Evolutionary conservation across 92 coral and sea anemone genomes (phyloP).

Genomic region (Parazoanthus darwini): DNA sequence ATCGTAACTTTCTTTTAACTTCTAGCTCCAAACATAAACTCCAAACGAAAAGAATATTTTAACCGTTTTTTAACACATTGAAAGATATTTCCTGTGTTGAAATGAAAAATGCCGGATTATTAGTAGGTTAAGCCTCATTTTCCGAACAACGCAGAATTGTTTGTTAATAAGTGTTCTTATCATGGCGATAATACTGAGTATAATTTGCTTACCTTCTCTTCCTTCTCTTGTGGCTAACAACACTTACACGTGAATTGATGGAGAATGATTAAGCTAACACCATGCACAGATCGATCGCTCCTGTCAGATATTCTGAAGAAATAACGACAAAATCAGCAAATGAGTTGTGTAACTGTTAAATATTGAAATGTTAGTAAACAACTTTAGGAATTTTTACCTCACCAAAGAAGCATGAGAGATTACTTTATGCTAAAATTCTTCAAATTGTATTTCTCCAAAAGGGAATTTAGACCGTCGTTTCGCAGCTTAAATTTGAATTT

Average conservation of each 20-base stretch:
- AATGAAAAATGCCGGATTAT: background rate
- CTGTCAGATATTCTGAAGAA: background rate
- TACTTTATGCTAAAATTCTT: too few species aligned
- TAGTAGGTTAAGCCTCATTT: background rate
- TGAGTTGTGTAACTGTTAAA: background rate
- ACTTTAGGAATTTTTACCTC: too few species aligned
- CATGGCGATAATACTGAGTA: background rate
- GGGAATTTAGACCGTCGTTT: background rate
- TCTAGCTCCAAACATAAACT: too few species aligned
- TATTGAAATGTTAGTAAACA: background rate
- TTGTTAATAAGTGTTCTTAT: too few species aligned
- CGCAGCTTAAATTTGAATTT: background rate
- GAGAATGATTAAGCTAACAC: background rate
- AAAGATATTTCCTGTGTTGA: background rate
- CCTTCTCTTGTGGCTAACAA: background rate
- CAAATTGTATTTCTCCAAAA: background rate
- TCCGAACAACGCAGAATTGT: background rate
- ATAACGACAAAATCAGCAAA: background rate
- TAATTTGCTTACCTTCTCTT: background rate
- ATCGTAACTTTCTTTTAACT: too few species aligned
- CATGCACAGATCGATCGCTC: background rate
- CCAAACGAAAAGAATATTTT: background rate
- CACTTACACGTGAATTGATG: background rate
- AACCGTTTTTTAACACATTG: too few species aligned
- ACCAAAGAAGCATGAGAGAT: background rate